Percentiles rank a stretch among this genome's conserved stretches.
Evolutionary conservation across 2,888 invertebrate species (phyloP).

Genomic region (Prenolepis imparis): DNA sequence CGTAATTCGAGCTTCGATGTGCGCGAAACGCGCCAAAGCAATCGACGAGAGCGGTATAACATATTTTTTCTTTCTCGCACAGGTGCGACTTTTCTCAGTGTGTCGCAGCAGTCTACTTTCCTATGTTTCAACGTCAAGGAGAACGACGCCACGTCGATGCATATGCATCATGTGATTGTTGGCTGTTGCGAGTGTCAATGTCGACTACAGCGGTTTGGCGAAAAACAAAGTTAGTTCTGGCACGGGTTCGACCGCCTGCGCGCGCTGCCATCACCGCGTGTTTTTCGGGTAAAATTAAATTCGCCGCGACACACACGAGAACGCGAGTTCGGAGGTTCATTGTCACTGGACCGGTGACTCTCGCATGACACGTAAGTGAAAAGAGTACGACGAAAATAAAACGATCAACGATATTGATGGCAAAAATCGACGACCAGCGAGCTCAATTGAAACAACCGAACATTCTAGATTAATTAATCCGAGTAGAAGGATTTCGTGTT

Average conservation of each 20-base stretch:
- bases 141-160: conserved; percentile 8
- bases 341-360: neutral
- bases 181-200: conserved; percentile 43
- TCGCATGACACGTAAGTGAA: neutral
- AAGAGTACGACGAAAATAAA: conserved; percentile 20
- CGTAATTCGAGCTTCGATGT: neutral
- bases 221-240: conserved; percentile 50
- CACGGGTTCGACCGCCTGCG: neutral
- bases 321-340: neutral
- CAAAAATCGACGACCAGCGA: neutral
- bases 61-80: conserved; percentile 28
- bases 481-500: neutral
- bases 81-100: conserved; percentile 56
- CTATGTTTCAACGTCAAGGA: neutral
- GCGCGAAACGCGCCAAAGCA: conserved; percentile 11
- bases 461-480: conserved; percentile 25
- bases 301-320: conserved; percentile 11
- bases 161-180: conserved; percentile 37
- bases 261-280: neutral
- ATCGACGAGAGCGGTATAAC: neutral
- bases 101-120: conserved; percentile 38
- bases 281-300: conserved; percentile 50
- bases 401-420: conserved; percentile 29
- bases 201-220: conserved; percentile 23
- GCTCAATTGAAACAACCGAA: neutral